Conservation (phyloP, 2,113 vertebrate genomes). For the Sinocyclocheilus anophthalmus region DNA sequence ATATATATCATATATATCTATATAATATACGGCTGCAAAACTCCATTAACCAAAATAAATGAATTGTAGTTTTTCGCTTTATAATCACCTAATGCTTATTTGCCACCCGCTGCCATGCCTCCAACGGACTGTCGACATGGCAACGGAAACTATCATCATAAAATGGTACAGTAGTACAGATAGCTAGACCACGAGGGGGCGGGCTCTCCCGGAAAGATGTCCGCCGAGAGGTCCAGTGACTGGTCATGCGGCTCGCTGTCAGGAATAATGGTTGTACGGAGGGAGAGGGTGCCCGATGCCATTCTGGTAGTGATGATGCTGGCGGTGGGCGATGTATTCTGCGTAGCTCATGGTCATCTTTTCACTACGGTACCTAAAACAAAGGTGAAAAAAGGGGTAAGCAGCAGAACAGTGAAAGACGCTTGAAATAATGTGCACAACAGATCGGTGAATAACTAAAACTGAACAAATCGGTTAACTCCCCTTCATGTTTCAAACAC, state of each 20-base stretch:
- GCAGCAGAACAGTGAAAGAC: too few species aligned
- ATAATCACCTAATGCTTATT: constrained; percentile 76
- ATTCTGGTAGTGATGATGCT: constrained; percentile 99
- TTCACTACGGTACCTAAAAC: constrained; percentile 95
- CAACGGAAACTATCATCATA: constrained; percentile 99
- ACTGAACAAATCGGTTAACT: too few species aligned
- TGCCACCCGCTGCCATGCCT: constrained; percentile 94
- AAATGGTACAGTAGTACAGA: constrained; percentile 99
- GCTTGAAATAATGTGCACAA: too few species aligned
- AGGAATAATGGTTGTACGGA: constrained; percentile 99
- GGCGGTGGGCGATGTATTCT: constrained; percentile 98
- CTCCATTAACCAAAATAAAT: constrained; percentile 76
- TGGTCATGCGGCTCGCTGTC: constrained; percentile 99
- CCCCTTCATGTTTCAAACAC: too few species aligned
- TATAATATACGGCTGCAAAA: constrained; percentile 89
- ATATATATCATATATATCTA: constrained; percentile 63
- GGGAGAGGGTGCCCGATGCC: constrained; percentile 98
- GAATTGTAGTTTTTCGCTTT: constrained; percentile 71
- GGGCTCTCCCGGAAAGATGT: constrained; percentile 99
- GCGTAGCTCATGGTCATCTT: constrained; percentile 99
- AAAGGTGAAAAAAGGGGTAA: constrained; percentile 37
- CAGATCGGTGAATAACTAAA: too few species aligned
- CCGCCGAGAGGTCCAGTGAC: constrained; percentile 98
- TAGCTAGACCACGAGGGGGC: constrained; percentile 99
- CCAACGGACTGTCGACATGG: constrained; percentile 80